Conservation (phyloP, 2,797 vertebrate species). For the Lagorchestes hirsutus region DNA sequence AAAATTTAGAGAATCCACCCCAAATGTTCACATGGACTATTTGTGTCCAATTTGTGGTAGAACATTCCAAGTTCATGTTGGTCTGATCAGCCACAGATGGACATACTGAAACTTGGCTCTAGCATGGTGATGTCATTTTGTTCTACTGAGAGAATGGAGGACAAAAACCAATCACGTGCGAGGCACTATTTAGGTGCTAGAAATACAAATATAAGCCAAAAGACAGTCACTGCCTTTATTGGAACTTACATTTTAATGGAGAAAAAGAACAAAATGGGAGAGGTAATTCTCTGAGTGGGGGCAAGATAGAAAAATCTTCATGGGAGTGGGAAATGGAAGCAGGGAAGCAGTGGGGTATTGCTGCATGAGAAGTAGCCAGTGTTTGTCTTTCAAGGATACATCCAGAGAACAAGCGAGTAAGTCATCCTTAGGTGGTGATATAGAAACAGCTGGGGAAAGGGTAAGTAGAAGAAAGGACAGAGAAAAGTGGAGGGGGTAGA, state of each 20-base stretch:
- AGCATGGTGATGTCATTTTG: too few species aligned
- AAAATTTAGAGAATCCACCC: too few species aligned
- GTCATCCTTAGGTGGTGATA: background rate
- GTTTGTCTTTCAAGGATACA: background rate
- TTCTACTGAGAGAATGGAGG: too few species aligned
- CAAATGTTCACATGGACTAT: too few species aligned
- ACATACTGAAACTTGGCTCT: too few species aligned
- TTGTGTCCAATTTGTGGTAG: too few species aligned
- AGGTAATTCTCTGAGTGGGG: background rate
- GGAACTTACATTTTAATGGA: background rate
- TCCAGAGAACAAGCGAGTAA: background rate
- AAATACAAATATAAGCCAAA: background rate
- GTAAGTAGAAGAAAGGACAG: background rate
- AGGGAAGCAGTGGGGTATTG: background rate
- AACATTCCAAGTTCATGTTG: too few species aligned
- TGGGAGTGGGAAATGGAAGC: rapidly evolving
- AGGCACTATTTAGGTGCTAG: background rate
- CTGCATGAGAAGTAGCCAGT: background rate
- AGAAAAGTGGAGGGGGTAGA: background rate
- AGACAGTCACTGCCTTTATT: background rate
- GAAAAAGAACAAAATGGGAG: background rate
- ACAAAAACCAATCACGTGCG: too few species aligned
- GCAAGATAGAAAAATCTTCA: background rate
- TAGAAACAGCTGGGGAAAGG: background rate
- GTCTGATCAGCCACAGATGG: too few species aligned